Evolutionary conservation across 1,140 invertebrate genomes (phyloP).

Genomic region (Akabosia matsudoensis): DNA sequence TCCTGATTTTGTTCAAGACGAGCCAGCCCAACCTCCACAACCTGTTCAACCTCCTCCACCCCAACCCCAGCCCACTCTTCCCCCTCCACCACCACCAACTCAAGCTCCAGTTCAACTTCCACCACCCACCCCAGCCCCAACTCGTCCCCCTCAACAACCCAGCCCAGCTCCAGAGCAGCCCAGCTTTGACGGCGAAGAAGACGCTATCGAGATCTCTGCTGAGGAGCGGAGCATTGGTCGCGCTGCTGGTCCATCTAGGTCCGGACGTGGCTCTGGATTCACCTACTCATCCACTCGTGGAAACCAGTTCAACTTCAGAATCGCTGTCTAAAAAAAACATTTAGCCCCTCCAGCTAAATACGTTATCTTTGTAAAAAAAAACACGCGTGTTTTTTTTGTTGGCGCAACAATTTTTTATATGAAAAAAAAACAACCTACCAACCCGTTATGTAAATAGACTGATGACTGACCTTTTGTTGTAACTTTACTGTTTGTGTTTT

Average conservation of each 20-base stretch:
- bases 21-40: not conserved
- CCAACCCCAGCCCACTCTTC: not conserved
- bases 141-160: not conserved
- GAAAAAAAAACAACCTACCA: too few relatives aligned
- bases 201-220: constrained; percentile 1
- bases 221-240: not conserved
- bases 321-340: not conserved
- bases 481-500: too few relatives aligned
- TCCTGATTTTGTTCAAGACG: not conserved
- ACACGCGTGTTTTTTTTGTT: too few relatives aligned
- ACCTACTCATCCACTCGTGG: not conserved
- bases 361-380: too few relatives aligned
- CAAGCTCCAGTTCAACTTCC: not conserved
- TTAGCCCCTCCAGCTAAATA: too few relatives aligned
- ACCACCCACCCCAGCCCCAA: not conserved
- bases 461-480: too few relatives aligned
- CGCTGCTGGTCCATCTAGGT: not conserved
- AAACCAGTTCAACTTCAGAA: constrained; percentile 5
- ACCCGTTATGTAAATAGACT: too few relatives aligned
- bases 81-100: not conserved
- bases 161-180: not conserved
- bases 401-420: too few relatives aligned
- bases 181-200: not conserved
- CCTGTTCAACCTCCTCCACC: not conserved
- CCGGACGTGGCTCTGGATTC: not conserved